Base-by-base conservation (phyloP, 53 echinoderm and acorn worm genomes). In the Hippasteria phrygiana region DNA sequence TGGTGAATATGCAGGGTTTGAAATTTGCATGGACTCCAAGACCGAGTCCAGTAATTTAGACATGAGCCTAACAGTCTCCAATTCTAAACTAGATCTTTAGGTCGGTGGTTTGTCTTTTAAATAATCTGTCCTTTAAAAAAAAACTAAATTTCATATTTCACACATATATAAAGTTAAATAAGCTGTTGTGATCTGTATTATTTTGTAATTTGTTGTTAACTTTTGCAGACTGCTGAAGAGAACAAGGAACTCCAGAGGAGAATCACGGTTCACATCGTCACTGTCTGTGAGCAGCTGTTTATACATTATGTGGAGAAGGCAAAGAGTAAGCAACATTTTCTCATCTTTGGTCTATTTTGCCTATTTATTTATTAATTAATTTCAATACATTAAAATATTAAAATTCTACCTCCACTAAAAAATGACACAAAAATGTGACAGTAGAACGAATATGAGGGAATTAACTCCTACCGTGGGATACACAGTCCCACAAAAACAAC, bases 191-290 rank as follows among this genome's bases (percentile, higher is more conserved):
- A 38, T 14, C 71, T 38, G 18, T 74, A 26, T 31, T 54, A 54
- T 41, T 12, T 38, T 53, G 22, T 54, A 22, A 6, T 5, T 45
- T 83, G 24, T 50, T 29, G 65, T 26, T 62, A 16, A 71, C 27
- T 55, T 22, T n/a, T 8, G n/a, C 76, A 95, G 95, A 95, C 97
- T 16, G 91, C 92, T 13, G 91, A 91, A 28, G 93, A 97, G 51
- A 97, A 97, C 46, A 95, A 95, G 82, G 97, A 97, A 71, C 79
- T 97, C 5, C 95, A 95, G 73, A 94, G 95, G 46, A 80, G 97
- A 75, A 97, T 97, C 62, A 97, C 97, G 12, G 97, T 97, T 6
- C 97, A 97, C 64, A 97, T 97, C 20, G 94, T 97, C 7, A 97
- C 97, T 34, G 95, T 97, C 11, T 97, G 97, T 88, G 88, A 97